Conservation (phyloP, 2,113 vertebrate species). For the Osmerus eperlanus region DNA sequence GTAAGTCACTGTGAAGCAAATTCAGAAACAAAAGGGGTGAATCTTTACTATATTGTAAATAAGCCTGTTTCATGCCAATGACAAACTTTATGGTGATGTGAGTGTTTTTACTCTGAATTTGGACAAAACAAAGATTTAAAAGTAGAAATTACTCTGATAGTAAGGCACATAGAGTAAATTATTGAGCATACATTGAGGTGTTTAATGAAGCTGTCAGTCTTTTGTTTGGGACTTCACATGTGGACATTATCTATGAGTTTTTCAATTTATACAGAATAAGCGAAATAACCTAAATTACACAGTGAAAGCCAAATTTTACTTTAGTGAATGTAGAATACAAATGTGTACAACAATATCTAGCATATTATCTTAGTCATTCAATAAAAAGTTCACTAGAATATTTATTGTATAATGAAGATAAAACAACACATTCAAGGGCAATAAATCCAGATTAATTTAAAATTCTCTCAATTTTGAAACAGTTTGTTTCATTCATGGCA, state of each 20-base stretch:
- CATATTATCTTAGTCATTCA: constrained; percentile 93
- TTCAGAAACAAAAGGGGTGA: background rate
- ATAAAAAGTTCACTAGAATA: constrained; percentile 99
- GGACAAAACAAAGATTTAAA: no score
- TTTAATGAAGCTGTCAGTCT: constrained; percentile 78
- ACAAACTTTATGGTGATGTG: no score
- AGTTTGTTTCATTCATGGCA: constrained; percentile 94
- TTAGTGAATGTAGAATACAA: constrained; percentile 97
- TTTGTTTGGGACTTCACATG: constrained; percentile 75
- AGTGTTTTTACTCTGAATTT: no score
- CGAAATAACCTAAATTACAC: constrained; percentile 84
- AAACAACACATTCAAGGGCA: constrained; percentile 97
- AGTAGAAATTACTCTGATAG: constrained; percentile 43
- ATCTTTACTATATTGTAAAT: background rate
- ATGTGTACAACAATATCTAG: constrained; percentile 98
- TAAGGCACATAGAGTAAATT: constrained; percentile 61
- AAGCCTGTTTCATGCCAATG: no score
- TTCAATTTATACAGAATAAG: constrained; percentile 74
- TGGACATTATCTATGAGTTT: constrained; percentile 73
- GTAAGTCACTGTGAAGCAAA: background rate
- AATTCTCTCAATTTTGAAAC: constrained; percentile 80
- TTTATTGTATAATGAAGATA: constrained; percentile 97
- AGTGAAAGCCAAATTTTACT: constrained; percentile 98
- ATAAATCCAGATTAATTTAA: constrained; percentile 90
- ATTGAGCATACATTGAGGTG: constrained; percentile 73